Base-by-base conservation (phyloP, 2,797 vertebrate genomes). In the Etheostoma perlongum region DNA sequence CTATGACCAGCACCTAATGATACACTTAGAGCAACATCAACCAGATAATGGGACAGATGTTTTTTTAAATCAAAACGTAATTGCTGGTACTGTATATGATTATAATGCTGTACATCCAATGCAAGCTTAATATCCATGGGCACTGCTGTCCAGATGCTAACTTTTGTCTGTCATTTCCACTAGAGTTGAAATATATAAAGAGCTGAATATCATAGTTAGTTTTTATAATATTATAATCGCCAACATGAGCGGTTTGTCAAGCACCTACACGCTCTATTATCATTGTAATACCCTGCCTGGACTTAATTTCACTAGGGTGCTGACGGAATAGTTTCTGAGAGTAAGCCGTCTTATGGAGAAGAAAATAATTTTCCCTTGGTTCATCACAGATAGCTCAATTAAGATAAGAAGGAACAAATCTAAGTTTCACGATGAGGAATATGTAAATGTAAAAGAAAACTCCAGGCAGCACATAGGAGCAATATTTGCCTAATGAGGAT, bases 311-410 rank as follows among this genome's bases (percentile, higher is more conserved):
- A 89, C 83, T 71, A 72, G 81, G 88, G 83, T 93, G 94, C 93
- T 95, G 94, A 95, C 90, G 91, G 88, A 92, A 94, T 90, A 82
- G 79, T 93, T 94, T 93, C 87, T 84, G 81, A 83, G 87, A 90
- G 82, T 91, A 88, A 89, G 82, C 87, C 84, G 72, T 88, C 80
- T 89, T 85, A 87, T 67, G 71, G 74, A 87, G 87, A 85, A 82
- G 73, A 63, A 90, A 90, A 88, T 88, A 25, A 90, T 93, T 92
- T 91, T 81, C 81, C 75, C 67, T 79, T 85, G 84, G 88, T 92
- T 94, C 87, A 93, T 88, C 79, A 84, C 74, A 86, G 88, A 93
- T 92, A 88, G 90, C 85, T 90, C 85, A 81, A 84, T 92, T 90
- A 93, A 93, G 92, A 94, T 94, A 92, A 91, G 86, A 85, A 79